Conservation (phyloP, 2,113 vertebrate species). For the Plecotus auritus region DNA sequence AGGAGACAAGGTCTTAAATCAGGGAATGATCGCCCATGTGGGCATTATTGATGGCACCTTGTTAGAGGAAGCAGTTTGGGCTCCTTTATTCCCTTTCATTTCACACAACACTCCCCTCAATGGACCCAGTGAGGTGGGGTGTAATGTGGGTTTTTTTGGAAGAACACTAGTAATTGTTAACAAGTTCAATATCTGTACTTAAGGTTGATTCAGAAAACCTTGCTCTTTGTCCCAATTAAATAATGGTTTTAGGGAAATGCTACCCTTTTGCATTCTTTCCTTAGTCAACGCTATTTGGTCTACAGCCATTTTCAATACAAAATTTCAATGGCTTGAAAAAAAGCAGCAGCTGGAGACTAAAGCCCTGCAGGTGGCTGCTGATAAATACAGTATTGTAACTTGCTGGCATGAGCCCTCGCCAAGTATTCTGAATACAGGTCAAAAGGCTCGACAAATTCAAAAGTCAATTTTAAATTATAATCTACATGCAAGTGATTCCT, state of each 20-base stretch:
- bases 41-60: slow-evolving; percentile 70
- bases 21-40: slow-evolving; percentile 56
- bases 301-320: slow-evolving; percentile 36
- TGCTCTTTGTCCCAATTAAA: slow-evolving; percentile 70
- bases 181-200: slow-evolving; percentile 67
- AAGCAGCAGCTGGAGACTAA: slow-evolving; percentile 45
- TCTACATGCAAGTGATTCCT: neutral
- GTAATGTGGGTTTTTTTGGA: slow-evolving; percentile 71
- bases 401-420: slow-evolving; percentile 15
- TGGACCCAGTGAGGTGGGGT: slow-evolving; percentile 74
- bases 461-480: slow-evolving; percentile 56
- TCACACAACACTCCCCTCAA: slow-evolving; percentile 63
- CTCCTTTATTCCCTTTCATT: slow-evolving; percentile 65
- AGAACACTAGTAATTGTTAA: slow-evolving; percentile 72
- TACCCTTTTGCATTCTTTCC: slow-evolving; percentile 60
- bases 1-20: slow-evolving; percentile 73
- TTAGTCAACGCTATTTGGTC: neutral
- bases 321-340: neutral
- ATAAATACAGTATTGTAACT: slow-evolving; percentile 65
- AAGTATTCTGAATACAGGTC: slow-evolving; percentile 38
- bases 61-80: slow-evolving; percentile 50
- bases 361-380: slow-evolving; percentile 53
- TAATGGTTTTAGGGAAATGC: slow-evolving; percentile 51
- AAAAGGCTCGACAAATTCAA: slow-evolving; percentile 56
- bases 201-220: slow-evolving; percentile 65